Evolutionary conservation across 2,113 vertebrate genomes (phyloP).

Genomic region (Ranitomeya variabilis): DNA sequence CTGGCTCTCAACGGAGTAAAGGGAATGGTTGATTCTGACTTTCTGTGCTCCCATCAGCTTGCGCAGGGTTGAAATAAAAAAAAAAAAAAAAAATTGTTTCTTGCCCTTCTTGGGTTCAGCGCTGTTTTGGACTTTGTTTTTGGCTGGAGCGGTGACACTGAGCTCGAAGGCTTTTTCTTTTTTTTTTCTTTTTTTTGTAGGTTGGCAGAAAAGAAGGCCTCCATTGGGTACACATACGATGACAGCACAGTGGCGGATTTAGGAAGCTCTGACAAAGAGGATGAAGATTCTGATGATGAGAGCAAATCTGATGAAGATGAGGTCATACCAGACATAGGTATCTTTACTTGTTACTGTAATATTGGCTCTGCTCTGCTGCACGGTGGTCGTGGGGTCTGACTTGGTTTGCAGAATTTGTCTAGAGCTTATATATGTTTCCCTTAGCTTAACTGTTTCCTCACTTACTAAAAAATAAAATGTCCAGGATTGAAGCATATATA

Average conservation of each 20-base stretch:
- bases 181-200: conserved; percentile 65
- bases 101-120: no score
- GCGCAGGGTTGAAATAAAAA: no score
- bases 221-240: conserved; percentile 95
- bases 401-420: neutral
- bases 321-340: conserved; percentile 94
- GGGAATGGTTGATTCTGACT: no score
- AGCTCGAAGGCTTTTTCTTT: no score
- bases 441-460: neutral
- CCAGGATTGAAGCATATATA: no score
- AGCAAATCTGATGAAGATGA: conserved; percentile 94
- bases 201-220: conserved; percentile 89
- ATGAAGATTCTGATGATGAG: conserved; percentile 88
- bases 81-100: no score
- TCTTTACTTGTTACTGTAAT: conserved; percentile 13
- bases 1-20: no score
- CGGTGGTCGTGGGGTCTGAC: neutral
- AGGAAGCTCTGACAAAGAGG: conserved; percentile 82
- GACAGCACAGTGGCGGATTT: conserved; percentile 89
- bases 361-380: neutral
- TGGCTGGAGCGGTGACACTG: no score
- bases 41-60: no score
- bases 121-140: no score
- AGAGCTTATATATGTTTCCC: neutral
- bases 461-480: no score